Evolutionary conservation across 2,888 invertebrate species (phyloP), one percentile per base, ranked within the genome.

Genomic region (Dryocosmus kuriphilus): DNA sequence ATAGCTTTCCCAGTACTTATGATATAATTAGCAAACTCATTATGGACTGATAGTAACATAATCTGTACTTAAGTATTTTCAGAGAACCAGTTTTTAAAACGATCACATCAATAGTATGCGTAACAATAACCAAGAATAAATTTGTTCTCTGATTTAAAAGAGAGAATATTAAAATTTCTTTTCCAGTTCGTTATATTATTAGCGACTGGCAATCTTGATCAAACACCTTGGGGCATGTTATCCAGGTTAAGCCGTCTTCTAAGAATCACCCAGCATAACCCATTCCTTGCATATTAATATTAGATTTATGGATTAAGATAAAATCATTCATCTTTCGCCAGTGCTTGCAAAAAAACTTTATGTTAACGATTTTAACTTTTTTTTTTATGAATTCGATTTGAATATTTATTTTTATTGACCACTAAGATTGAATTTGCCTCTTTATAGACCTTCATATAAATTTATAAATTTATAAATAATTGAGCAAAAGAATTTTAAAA

Each of bases 231-330:
- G 19, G 61, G 19, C 32, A 62, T 27, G 30, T 32, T 19, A 19
- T 19, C n/a, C 27, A 38, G 41, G 19, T 67, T 46, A 27, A 67
- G 27, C 27, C 65, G 41, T 41, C 67, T 67, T 46, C 46, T 67
- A 41, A 46, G 27, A 67, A 67, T 46, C 67, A 27, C 16, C 24
- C 41, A 67, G 9, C 35, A 35, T 46, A 67, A 46, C 19, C 46
- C 65, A 67, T 67, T 46, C 46, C 41, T 67, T 46, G 41, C 24
- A 67, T 67, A 67, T 67, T 46, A 46, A 67, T 67, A 67, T 67
- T 4, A 41, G 24, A 67, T 67, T 67, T 67, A 67, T 67, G 67
- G 27, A 67, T 67, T 46, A 27, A 67, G 67, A 63, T 63, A 46
- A 16, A 16, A 67, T 11, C 65, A 65, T 67, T 30, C 46, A 27